phyloP scores from a whole-genome alignment of 2,797 vertebrate species.

The Rhinogobio ventralis region DNA sequence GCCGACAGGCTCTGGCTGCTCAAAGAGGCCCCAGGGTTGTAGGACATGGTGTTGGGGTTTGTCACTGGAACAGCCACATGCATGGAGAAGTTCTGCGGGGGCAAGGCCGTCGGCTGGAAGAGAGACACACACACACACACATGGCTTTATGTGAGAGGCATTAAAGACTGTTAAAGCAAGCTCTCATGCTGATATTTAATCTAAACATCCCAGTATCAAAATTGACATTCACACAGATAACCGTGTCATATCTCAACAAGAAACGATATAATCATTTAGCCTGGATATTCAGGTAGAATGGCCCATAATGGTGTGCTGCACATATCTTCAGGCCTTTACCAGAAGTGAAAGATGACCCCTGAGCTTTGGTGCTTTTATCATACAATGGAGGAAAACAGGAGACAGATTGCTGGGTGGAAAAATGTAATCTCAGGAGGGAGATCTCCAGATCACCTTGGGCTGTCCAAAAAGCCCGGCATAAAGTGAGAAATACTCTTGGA shows the following conservation, averaged over 20 bases:
- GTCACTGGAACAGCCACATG: constrained; percentile 97
- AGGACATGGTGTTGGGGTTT: constrained; percentile 91
- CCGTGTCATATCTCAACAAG: constrained; percentile 4
- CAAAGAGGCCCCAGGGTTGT: constrained; percentile 90
- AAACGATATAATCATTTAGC: constrained; percentile 27
- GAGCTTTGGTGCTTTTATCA: constrained; percentile 60
- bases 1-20: constrained; percentile 88
- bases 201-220: constrained; percentile 28
- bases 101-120: constrained; percentile 89
- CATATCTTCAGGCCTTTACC: constrained; percentile 53
- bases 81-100: constrained; percentile 98
- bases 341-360: constrained; percentile 60
- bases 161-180: constrained; percentile 5
- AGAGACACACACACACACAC: constrained; percentile 53
- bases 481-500: constrained; percentile 56
- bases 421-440: constrained; percentile 58
- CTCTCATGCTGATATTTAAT: constrained; percentile 11
- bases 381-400: constrained; percentile 60
- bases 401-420: constrained; percentile 60
- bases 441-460: constrained; percentile 64
- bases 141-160: constrained; percentile 8
- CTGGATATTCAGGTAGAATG: constrained; percentile 13
- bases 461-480: constrained; percentile 47
- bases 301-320: constrained; percentile 20
- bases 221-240: constrained; percentile 41